Base-by-base conservation (phyloP, 2,113 vertebrate genomes). In the Notarius quadriscutis region DNA sequence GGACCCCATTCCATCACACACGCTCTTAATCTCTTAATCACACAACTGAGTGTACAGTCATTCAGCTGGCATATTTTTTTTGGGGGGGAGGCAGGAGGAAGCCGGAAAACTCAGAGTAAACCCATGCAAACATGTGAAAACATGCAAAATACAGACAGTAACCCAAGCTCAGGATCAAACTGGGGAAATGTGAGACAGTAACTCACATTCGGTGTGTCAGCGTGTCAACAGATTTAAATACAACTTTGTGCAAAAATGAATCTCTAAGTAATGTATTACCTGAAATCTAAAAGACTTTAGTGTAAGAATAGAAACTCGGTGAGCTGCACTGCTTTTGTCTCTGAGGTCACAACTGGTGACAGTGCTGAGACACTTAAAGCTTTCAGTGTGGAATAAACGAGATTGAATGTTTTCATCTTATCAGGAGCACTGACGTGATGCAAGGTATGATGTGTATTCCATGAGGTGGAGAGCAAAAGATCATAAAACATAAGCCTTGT, bases 281-380 rank as follows among this genome's bases (percentile, higher is more conserved):
- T 78, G 34, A 65, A 63, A 78, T 63, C 11, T 25, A 78, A 71
- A 86, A 86, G 50, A 53, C 75, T 69, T 71, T 27, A 22, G 25
- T 80, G 62, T 18, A 30, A 85, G 34, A 81, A 81, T 81, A 81
- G 10, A 67, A 57, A n/a, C 77, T 57, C 18, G 69, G 20, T 55
- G 74, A 60, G 74, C 48, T 86, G 4, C 27, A 65, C 3, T 51
- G 55, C 67, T 30, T 88, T 87, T 90, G 88, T 86, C 89, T 91
- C 89, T 86, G 81, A 58, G 94, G 92, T 94, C 92, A 92, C 79
- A 82, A 87, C 90, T 89, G 92, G 94, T 93, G 88, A 93, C 79
- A 53, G 41, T 89, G 86, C 91, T 90, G 84, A 86, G 87, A 77
- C 80, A 91, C 89, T 88, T 22, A 17, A 7, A 84, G 92, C 91